Conservation (phyloP, 2,797 vertebrate genomes). For the Betta splendens region DNA sequence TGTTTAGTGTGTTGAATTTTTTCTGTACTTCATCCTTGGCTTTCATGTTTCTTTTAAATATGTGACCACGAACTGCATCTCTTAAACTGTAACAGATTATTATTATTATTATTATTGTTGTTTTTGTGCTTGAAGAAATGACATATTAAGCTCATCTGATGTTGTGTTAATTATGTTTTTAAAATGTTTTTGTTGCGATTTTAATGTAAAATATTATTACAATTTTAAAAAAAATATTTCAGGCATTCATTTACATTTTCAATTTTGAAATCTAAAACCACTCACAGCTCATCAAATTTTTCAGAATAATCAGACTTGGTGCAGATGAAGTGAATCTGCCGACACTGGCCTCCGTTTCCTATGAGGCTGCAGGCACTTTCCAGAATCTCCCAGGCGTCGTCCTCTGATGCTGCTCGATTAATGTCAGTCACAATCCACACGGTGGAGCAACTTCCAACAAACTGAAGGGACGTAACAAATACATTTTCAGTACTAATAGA, state of each 20-base stretch:
- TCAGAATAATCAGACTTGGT: slow-evolving; percentile 30
- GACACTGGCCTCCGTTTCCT: slow-evolving; percentile 63
- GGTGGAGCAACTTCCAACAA: slow-evolving; percentile 48
- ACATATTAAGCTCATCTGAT: no score
- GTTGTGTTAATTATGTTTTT: no score
- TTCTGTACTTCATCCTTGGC: slow-evolving; percentile 21
- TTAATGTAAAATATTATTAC: no score
- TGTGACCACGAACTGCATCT: background rate
- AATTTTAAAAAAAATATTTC: no score
- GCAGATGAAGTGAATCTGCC: slow-evolving; percentile 53
- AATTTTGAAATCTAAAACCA: no score
- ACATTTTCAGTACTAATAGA: background rate
- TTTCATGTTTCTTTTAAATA: background rate
- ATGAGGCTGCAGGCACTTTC: slow-evolving; percentile 9
- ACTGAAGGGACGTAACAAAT: slow-evolving; percentile 13
- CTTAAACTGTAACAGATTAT: slow-evolving; percentile 8
- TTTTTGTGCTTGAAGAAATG: no score
- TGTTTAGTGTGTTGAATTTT: background rate
- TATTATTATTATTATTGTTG: no score
- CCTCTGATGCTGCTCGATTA: slow-evolving; percentile 30
- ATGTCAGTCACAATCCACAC: slow-evolving; percentile 59
- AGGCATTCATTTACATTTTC: no score
- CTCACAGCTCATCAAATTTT: slow-evolving; percentile 9
- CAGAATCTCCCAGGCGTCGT: slow-evolving; percentile 55
- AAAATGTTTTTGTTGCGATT: no score